Base-by-base conservation (phyloP, 1,140 invertebrate species). In the Myzus persicae region DNA sequence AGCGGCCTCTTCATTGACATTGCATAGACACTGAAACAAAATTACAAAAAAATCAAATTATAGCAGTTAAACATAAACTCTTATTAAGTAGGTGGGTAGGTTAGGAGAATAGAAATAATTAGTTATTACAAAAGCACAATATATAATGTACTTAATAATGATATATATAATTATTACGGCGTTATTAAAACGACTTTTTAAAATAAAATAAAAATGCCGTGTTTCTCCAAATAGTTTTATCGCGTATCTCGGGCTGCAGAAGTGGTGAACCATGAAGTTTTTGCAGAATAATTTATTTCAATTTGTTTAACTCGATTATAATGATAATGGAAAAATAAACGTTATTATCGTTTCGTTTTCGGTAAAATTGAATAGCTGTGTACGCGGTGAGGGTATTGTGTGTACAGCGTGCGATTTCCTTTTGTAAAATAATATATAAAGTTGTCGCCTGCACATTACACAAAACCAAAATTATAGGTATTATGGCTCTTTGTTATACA, bases 1-100 rank as follows among this genome's bases (percentile, higher is more conserved):
- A 90, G 89, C 89, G 51, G 51, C 48, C 89, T 90, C 51, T 42
- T 67, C 89, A 31, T 90, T 40, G 40, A 67, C 51, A 67, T 31
- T 67, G 38, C 54, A 20, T n/a, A 90, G 7, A 67, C 24, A 26
- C 89, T 90, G 89, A 59, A 90, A 90, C 89, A 67, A 67, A 67
- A 90, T 18, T 76, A 76, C 59, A 90, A 89, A 14, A 54, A 51
- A 51, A 5, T 1, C 31, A 24, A 24, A 40, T 84, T 84, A 40
- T 84, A n/a, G 11, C 59, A n/a, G n/a, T 67, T 67, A 67, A 59
- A 8, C 11, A 42, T 31, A 36, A 84, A 26, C 22, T 26, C 4
- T 11, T 40, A 87, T 46, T 87, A 31, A 2, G 14, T n/a, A 36
- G 0, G 48, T n/a, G 22, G 4, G 20, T n/a, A 44, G 9, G 14